Conservation (phyloP, 2,113 vertebrate species). For the Zonotrichia leucophrys region DNA sequence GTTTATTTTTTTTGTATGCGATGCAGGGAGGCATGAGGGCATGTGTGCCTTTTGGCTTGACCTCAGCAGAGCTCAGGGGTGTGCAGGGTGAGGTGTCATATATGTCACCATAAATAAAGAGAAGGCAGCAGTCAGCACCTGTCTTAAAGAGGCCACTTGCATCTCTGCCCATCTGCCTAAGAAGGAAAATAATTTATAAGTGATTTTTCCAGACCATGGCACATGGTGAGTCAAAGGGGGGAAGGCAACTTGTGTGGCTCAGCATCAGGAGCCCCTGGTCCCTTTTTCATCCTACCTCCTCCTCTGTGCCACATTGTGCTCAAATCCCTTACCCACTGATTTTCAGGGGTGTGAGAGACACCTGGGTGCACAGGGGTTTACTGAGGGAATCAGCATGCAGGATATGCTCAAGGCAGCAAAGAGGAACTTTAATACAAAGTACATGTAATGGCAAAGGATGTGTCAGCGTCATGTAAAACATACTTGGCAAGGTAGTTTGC, state of each 20-base stretch:
- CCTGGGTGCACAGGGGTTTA: background rate
- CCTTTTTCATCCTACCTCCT: background rate
- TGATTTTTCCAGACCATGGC: background rate
- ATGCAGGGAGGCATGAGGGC: background rate
- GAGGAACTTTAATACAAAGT: background rate
- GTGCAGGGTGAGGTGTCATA: background rate
- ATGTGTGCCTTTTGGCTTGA: background rate
- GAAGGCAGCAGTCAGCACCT: background rate
- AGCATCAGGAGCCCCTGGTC: background rate
- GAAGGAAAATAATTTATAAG: background rate
- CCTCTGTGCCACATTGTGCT: background rate
- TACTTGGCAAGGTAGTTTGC: background rate
- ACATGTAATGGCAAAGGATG: background rate
- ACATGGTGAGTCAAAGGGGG: background rate
- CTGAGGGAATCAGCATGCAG: background rate
- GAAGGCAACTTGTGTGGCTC: background rate
- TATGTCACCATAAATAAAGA: background rate
- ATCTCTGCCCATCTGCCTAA: background rate
- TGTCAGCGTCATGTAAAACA: background rate
- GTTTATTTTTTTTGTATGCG: background rate
- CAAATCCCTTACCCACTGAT: background rate
- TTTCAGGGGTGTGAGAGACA: background rate
- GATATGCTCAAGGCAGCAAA: background rate
- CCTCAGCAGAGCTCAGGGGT: background rate
- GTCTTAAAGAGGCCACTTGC: background rate